These are phyloP conservation scores for Musca domestica DNA, from an alignment of 1,140 invertebrate species.

Conservation along the genomic window DNA sequence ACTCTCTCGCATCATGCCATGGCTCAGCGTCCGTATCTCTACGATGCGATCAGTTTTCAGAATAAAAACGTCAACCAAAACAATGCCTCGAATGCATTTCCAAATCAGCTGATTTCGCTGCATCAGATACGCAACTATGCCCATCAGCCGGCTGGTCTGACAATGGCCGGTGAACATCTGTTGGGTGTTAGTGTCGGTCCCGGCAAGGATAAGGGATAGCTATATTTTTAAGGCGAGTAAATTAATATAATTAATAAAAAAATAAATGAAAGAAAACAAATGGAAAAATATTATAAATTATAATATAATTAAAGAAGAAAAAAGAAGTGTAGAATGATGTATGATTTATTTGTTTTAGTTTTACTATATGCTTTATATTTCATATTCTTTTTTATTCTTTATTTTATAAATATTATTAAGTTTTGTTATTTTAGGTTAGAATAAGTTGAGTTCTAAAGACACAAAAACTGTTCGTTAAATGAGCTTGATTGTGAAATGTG, in stretches of 20 bases:
- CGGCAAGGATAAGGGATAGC: conserved; percentile 54
- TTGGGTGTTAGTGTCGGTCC: conserved; percentile 52
- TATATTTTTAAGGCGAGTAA: conserved; percentile 46
- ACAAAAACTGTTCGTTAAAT: too few relatives aligned
- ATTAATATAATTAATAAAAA: neutral
- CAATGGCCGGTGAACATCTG: conserved; percentile 51
- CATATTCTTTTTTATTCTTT: too few relatives aligned
- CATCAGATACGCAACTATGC: conserved; percentile 97
- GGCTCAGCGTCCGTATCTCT: conserved; percentile 80
- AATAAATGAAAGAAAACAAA: too few relatives aligned
- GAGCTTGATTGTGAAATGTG: too few relatives aligned
- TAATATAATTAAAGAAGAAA: neutral
- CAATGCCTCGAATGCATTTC: conserved; percentile 73
- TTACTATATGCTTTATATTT: too few relatives aligned
- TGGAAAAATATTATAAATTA: conserved; percentile 1
- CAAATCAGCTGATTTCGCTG: conserved; percentile 92
- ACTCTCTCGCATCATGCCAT: conserved; percentile 73
- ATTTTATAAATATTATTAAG: too few relatives aligned
- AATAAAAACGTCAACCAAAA: conserved; percentile 50
- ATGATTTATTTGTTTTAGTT: too few relatives aligned
- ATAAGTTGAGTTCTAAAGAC: too few relatives aligned
- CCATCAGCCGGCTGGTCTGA: conserved; percentile 71
- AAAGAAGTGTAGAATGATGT: neutral
- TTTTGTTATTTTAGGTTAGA: too few relatives aligned
- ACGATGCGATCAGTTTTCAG: conserved; percentile 87